Evolutionary conservation across 37 sponge, comb jelly and placozoan species (phyloP).

Genomic region (Diacarnus erythraeanus): DNA sequence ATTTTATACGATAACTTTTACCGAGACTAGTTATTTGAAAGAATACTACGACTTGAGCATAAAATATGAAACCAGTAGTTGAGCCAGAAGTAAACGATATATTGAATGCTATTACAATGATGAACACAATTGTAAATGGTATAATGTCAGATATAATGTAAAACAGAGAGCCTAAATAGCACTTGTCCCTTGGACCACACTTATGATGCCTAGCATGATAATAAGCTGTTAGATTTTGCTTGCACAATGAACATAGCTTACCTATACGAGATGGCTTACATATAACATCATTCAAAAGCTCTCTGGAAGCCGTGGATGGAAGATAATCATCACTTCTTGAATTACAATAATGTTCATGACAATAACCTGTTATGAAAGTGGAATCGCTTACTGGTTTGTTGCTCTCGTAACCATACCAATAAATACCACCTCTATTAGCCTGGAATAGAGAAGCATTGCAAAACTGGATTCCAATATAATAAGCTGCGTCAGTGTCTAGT

Average conservation of each 20-base stretch:
- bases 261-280: too few species aligned
- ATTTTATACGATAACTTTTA: not conserved
- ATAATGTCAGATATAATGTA: not conserved
- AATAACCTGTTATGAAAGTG: too few species aligned
- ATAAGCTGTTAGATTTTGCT: not conserved
- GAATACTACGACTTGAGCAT: slow-evolving; percentile 1
- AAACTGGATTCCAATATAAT: too few species aligned
- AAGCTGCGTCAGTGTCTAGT: too few species aligned
- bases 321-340: too few species aligned
- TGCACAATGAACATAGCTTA: not conserved
- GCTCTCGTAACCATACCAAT: too few species aligned
- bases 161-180: not conserved
- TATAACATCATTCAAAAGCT: too few species aligned
- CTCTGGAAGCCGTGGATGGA: too few species aligned
- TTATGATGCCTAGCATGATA: not conserved
- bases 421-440: too few species aligned
- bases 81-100: slow-evolving; percentile 14
- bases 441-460: too few species aligned
- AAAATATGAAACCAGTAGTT: slow-evolving; percentile 6
- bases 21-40: not conserved
- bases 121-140: not conserved
- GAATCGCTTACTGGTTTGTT: too few species aligned
- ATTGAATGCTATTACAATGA: not conserved
- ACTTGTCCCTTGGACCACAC: not conserved
- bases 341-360: too few species aligned